Conservation (phyloP, 2,113 vertebrate genomes). For the Siniperca knerii region DNA sequence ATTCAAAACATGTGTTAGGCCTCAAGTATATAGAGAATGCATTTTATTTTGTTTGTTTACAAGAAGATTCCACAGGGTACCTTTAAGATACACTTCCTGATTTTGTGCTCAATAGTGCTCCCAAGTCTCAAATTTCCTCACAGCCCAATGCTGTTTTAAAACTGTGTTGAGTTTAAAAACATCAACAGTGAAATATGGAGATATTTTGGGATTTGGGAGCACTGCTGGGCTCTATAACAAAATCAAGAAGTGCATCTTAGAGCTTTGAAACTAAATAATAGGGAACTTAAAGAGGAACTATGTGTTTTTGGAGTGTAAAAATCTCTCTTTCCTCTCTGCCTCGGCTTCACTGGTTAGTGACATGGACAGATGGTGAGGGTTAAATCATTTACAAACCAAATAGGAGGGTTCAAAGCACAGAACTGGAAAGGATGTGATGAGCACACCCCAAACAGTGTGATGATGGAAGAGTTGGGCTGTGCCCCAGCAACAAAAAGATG, state of each 20-base stretch:
- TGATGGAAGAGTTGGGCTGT: constrained; percentile 26
- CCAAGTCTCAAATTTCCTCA: background rate
- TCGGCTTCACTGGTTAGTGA: constrained; percentile 16
- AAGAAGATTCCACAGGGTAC: background rate
- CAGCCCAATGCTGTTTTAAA: background rate
- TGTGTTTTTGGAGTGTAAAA: background rate
- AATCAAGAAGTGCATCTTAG: background rate
- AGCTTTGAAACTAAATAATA: background rate
- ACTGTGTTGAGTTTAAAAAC: background rate
- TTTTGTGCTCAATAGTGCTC: background rate
- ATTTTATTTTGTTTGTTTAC: background rate
- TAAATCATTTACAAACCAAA: constrained; percentile 53
- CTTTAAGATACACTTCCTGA: background rate
- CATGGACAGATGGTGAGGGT: constrained; percentile 41
- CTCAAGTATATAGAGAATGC: too few relatives aligned
- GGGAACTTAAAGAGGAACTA: background rate
- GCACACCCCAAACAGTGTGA: constrained; percentile 26
- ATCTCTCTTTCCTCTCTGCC: background rate
- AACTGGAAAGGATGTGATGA: background rate
- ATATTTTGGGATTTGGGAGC: background rate
- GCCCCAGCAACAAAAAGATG: constrained; percentile 64
- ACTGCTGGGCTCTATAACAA: background rate
- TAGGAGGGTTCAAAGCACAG: constrained; percentile 32
- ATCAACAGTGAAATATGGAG: background rate
- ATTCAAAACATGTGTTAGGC: background rate